phyloP scores from a whole-genome alignment of 2,888 invertebrate species.

The Stenodema calcarata region DNA sequence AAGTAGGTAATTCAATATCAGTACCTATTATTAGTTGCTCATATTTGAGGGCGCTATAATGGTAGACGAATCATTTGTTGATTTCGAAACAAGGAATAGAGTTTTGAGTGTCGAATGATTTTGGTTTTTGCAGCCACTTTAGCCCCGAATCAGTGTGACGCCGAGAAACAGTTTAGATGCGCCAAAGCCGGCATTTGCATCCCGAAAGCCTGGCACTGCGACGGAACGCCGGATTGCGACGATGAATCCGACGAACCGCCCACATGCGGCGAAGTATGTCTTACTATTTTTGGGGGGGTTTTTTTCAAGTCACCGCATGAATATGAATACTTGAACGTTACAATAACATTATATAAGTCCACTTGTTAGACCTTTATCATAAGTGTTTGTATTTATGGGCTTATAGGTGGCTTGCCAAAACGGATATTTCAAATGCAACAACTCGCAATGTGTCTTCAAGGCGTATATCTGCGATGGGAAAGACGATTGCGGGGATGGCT shows the following conservation, averaged over 20 bases:
- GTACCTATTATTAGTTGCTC: no score
- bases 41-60: no score
- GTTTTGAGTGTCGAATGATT: background rate
- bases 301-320: background rate
- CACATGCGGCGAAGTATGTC: constrained; percentile 69
- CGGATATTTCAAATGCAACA: constrained; percentile 84
- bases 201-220: constrained; percentile 91
- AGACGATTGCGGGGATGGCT: constrained; percentile 90
- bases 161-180: constrained; percentile 90
- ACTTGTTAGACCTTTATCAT: constrained; percentile 59
- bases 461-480: constrained; percentile 93
- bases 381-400: background rate
- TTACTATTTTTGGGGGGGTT: background rate
- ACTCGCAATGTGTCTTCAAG: constrained; percentile 87
- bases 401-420: constrained; percentile 71
- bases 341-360: background rate
- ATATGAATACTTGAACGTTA: background rate
- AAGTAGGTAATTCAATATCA: no score
- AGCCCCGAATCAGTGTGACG: constrained; percentile 86
- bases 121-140: constrained; percentile 67
- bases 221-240: constrained; percentile 88
- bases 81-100: no score
- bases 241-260: constrained; percentile 90
- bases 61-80: no score
- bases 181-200: constrained; percentile 87